Base-by-base conservation (phyloP, 2,888 invertebrate species). In the Nysson spinosus region DNA sequence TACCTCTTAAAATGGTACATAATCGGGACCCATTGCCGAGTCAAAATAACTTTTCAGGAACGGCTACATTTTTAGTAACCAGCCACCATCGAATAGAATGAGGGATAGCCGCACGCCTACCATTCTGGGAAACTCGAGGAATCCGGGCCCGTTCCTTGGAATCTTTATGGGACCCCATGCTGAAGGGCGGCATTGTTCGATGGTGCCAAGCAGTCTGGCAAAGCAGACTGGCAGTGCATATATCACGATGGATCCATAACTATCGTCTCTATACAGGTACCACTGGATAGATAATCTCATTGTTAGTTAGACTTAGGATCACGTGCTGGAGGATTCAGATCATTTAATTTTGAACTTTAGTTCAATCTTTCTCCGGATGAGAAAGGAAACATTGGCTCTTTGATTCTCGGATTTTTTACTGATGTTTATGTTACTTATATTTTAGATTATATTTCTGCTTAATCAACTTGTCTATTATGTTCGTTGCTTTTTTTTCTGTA, bases 151-250 rank as follows among this genome's bases (percentile, higher is more conserved):
- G 65, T 51, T 54, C 63, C 52, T 57, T 54, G 57, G 69, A 66
- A 72, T 70, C 69, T 76, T 78, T 71, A 74, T 72, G 74, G 75
- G 73, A 70, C 70, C 69, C 55, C 72, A 68, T 66, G 65, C 69
- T 58, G 60, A 58, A 72, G 57, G 58, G 58, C 60, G 44, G 56
- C 35, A 79, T 80, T 81, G 80, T 81, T 76, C 67, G 63, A 62
- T 52, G 82, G 80, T 81, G 80, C 80, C 82, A 80, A 78, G 80
- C 83, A 81, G 81, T 82, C 81, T 82, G 80, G 78, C 39, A 46
- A 16, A 14, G 22, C 49, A 24, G 51, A 61, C 51, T 49, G 26
- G 42, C 54, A 35, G 20, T 60, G 46, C 28, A 43, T 35, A 40
- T 49, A 40, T 40, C 32, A 32, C 11, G 37, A 35, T 32, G 52